Conservation (phyloP, 2,113 vertebrate species). For the Dendrocopos noguchii region DNA sequence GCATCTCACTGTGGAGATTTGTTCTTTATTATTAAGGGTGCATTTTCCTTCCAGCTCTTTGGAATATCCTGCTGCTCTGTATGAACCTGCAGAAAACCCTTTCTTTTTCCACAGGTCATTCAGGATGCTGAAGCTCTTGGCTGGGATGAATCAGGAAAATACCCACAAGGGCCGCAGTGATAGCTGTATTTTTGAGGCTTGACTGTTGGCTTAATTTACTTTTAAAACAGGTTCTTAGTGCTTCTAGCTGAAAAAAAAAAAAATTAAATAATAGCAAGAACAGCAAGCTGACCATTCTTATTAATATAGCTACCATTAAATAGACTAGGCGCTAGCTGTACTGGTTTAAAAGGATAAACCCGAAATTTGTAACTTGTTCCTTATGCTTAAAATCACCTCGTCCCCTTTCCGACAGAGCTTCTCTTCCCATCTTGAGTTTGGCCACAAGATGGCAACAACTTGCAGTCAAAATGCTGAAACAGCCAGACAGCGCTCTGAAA, state of each 20-base stretch:
- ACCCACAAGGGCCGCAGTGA: too few relatives aligned
- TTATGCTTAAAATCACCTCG: not conserved
- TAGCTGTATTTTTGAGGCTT: not conserved
- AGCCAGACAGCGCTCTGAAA: not conserved
- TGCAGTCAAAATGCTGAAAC: conserved; percentile 57
- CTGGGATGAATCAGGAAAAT: not conserved
- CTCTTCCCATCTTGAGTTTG: not conserved
- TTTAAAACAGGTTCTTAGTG: not conserved
- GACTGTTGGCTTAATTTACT: not conserved
- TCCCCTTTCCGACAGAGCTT: not conserved
- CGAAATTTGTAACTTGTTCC: not conserved
- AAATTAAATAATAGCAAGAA: not conserved
- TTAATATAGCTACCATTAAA: not conserved
- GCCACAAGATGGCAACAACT: conserved; percentile 79
- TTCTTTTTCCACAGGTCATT: not conserved
- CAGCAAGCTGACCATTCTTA: not conserved
- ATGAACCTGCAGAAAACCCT: not conserved
- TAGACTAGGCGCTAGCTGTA: not conserved
- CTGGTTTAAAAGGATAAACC: not conserved
- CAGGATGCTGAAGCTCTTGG: not conserved
- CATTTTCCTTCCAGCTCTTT: not conserved
- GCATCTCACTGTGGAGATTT: not conserved
- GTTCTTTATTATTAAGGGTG: not conserved
- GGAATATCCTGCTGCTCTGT: not conserved
- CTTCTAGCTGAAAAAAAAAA: not conserved